phyloP scores from a whole-genome alignment of 1,140 invertebrate species.

The Drosophila orosa region DNA sequence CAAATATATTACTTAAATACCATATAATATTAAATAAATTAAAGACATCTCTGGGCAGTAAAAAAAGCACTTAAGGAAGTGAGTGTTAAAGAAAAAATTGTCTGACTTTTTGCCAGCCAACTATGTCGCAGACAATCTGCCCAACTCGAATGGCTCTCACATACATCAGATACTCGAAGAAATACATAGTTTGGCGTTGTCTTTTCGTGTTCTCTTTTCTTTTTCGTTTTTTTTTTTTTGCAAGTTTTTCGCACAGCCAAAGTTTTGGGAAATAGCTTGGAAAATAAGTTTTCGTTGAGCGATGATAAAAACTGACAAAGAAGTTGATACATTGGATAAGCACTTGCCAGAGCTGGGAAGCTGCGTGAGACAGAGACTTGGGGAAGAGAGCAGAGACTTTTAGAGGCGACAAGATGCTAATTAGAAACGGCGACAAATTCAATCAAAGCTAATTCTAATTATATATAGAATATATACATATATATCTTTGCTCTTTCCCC shows the following conservation, averaged over 20 bases:
- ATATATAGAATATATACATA: background rate
- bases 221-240: background rate
- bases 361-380: background rate
- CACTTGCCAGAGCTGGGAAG: conserved; percentile 5
- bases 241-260: conserved; percentile 14
- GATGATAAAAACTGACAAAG: conserved; percentile 36
- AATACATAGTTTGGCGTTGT: conserved; percentile 9
- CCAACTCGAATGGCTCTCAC: conserved; percentile 9
- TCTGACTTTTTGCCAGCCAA: conserved; percentile 1
- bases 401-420: conserved; percentile 24
- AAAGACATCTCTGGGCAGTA: background rate
- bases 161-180: conserved; percentile 14
- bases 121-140: conserved; percentile 16
- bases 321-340: conserved; percentile 42
- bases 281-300: conserved; percentile 38
- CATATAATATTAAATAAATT: background rate
- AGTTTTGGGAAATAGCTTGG: conserved; percentile 29
- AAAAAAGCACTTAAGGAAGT: conserved; percentile 5
- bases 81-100: background rate
- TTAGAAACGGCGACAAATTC: conserved; percentile 41
- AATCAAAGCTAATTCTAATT: conserved; percentile 26
- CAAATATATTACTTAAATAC: background rate
- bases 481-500: background rate
- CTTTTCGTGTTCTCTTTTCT: background rate
- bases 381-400: background rate